Evolutionary conservation across 2,888 invertebrate genomes (phyloP).

Genomic region (Meloe dianella): DNA sequence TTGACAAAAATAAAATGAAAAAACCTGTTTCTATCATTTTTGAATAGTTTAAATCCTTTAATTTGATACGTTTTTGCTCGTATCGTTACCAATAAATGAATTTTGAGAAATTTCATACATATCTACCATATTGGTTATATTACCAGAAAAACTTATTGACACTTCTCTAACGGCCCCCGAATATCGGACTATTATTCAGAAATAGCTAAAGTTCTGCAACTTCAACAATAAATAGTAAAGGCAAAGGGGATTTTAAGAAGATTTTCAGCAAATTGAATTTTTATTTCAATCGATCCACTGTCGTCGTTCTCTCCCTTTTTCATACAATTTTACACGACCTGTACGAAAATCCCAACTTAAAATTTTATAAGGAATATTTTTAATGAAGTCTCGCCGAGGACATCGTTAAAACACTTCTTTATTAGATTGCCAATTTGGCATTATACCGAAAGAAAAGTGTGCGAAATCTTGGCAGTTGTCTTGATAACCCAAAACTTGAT

Average conservation of each 20-base stretch:
- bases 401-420: slow-evolving; percentile 52
- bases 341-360: slow-evolving; percentile 23
- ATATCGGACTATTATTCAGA: slow-evolving; percentile 1
- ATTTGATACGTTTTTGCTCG: background rate
- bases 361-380: slow-evolving; percentile 41
- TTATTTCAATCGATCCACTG: slow-evolving; percentile 10
- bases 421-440: slow-evolving; percentile 55
- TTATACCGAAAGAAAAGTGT: slow-evolving; percentile 44
- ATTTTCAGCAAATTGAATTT: slow-evolving; percentile 16
- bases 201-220: slow-evolving; percentile 4
- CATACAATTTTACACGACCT: slow-evolving; percentile 17
- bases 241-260: slow-evolving; percentile 5
- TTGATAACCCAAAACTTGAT: slow-evolving; percentile 49
- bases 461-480: slow-evolving; percentile 41
- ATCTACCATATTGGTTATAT: background rate
- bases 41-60: background rate
- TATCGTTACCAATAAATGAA: background rate
- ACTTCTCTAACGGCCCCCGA: background rate
- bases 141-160: background rate
- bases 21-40: background rate
- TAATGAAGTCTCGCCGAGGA: slow-evolving; percentile 53
- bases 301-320: background rate
- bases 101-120: background rate
- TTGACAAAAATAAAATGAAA: background rate
- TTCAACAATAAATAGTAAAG: slow-evolving; percentile 6